Percentiles rank a stretch among this genome's conserved stretches.
Conservation (phyloP, 2,888 invertebrate genomes). For the Argyra leucocephala region DNA sequence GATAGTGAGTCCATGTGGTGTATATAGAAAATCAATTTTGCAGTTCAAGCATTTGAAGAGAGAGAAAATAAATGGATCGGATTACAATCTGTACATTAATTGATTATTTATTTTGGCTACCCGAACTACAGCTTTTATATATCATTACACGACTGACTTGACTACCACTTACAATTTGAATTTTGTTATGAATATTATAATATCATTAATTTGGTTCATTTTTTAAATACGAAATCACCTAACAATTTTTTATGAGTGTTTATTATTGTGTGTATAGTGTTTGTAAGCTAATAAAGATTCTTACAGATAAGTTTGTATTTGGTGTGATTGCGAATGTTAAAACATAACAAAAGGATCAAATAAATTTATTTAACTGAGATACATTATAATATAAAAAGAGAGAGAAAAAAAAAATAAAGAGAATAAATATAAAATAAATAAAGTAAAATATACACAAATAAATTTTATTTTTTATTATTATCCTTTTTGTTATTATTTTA, state of each 20-base stretch:
- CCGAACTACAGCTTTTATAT: no score
- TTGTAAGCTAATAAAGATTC: not conserved
- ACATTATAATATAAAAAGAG: not conserved
- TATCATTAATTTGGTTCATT: no score
- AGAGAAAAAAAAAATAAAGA: not conserved
- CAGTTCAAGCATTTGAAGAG: no score
- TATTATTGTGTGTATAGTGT: not conserved
- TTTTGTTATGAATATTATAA: no score
- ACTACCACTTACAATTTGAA: no score
- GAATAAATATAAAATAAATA: not conserved
- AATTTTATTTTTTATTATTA: constrained; percentile 3
- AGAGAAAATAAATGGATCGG: no score
- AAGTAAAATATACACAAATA: constrained; percentile 4
- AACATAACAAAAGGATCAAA: constrained; percentile 4
- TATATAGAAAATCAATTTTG: no score
- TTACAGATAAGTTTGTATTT: not conserved
- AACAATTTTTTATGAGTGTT: not conserved
- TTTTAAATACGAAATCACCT: no score
- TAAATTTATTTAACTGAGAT: constrained; percentile 4
- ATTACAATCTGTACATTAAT: no score
- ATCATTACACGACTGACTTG: no score
- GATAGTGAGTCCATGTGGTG: no score
- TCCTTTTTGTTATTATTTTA: not conserved
- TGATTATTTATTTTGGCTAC: no score
- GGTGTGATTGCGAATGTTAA: not conserved